Evolutionary conservation across 2,113 vertebrate genomes (phyloP), one percentile per base, ranked within the genome.

Genomic region (Melanerpes formicivorus): DNA sequence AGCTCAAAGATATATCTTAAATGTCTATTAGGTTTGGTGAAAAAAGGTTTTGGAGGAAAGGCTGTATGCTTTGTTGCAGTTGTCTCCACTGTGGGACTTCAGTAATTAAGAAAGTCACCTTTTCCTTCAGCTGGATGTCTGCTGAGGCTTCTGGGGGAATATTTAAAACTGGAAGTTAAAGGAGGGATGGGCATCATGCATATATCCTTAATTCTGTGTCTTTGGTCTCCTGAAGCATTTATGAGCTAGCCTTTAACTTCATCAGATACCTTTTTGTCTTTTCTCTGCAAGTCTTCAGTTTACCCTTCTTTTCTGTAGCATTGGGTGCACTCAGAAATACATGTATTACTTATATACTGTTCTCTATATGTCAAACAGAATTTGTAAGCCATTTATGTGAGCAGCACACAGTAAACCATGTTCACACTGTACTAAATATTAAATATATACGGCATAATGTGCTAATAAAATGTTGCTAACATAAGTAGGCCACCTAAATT

Each of bases 401-500:
- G 84, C 76, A 67, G 75, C 92, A 93, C 69, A 90, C 76, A 90
- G 89, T 93, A 94, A 94, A 92, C 72, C 54, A 50, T 96, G 92
- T 88, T 95, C 87, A 90, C 55, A 64, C 73, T 72, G n/a, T 87
- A 91, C 93, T 95, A 93, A 94, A 93, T 96, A 92, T 95, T 95
- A 95, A 93, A 94, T 93, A 91, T 90, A 94, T 90, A 94, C 54
- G 88, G 79, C 62, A 78, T 96, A 93, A 95, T 16, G 26, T 94
- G 87, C 90, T 93, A 94, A 96, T 95, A 95, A 93, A 93, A 94
- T 42, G 87, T 93, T 95, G 48, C 82, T 93, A 95, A 85, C 77
- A 23, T 91, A 96, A 95, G 93, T 96, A 95, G 95, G 96, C 87
- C 95, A 91, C 95, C 93, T 93, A 93, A 96, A 95, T 91, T 92